Percentiles rank a stretch among this genome's conserved stretches.
Conservation (phyloP, 2,113 vertebrate species). For the Fukomys damarensis region DNA sequence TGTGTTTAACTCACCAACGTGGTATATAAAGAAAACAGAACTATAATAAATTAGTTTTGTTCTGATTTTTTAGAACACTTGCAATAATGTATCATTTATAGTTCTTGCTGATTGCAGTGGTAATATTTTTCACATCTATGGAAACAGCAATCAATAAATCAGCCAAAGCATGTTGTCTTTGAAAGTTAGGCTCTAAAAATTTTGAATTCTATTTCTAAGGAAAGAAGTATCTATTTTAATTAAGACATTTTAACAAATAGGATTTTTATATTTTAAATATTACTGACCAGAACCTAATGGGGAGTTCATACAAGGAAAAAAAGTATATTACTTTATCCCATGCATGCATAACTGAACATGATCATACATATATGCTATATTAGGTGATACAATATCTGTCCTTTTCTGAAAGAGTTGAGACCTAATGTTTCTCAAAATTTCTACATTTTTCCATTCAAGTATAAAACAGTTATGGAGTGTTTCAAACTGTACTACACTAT, state of each 20-base stretch:
- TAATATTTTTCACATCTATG: constrained; percentile 68
- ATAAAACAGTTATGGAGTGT: not conserved
- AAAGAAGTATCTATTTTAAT: constrained; percentile 73
- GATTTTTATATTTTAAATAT: constrained; percentile 70
- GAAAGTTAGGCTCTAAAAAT: constrained; percentile 45
- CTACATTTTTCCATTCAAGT: not conserved
- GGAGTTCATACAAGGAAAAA: not conserved
- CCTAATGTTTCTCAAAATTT: not conserved
- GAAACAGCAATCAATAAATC: not conserved
- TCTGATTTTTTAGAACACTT: constrained; percentile 91
- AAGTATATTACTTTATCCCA: constrained; percentile 20
- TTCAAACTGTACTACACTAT: not conserved
- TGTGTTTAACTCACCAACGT: constrained; percentile 91
- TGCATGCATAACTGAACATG: constrained; percentile 55
- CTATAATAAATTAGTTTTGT: constrained; percentile 93
- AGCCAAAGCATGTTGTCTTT: not conserved
- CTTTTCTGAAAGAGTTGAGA: constrained; percentile 71
- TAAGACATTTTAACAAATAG: constrained; percentile 64
- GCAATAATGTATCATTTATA: constrained; percentile 83
- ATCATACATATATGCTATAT: not conserved
- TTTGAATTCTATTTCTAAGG: constrained; percentile 47
- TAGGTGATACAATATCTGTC: not conserved
- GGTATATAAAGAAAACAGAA: constrained; percentile 90
- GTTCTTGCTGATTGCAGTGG: constrained; percentile 75
- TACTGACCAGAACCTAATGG: constrained; percentile 40